Evolutionary conservation across 1,140 invertebrate species (phyloP).

Genomic region (Halictus rubicundus): DNA sequence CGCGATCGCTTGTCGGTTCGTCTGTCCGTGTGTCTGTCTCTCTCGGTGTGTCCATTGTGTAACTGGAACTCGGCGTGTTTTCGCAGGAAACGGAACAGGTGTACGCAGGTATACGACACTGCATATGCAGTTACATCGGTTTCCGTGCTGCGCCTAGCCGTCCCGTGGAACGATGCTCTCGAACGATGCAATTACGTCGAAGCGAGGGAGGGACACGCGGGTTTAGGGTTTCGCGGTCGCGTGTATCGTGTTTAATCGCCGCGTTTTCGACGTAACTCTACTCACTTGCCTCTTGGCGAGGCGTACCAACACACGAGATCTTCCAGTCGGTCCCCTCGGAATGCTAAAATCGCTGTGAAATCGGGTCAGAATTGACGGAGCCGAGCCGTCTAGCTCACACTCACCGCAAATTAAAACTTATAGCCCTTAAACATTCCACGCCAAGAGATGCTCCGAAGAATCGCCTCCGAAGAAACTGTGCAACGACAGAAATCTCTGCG

Average conservation of each 20-base stretch:
- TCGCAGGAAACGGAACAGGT: slow-evolving; percentile 75
- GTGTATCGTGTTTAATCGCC: slow-evolving; percentile 44
- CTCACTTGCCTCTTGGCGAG: not conserved
- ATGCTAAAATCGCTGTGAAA: not conserved
- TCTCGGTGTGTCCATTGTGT: slow-evolving; percentile 61
- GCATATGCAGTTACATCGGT: slow-evolving; percentile 71
- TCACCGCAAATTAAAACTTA: too few relatives aligned
- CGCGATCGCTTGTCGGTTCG: slow-evolving; percentile 9
- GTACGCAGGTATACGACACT: slow-evolving; percentile 58
- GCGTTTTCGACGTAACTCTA: not conserved
- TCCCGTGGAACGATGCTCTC: slow-evolving; percentile 52
- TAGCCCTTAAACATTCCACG: too few relatives aligned
- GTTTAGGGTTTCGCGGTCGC: slow-evolving; percentile 43
- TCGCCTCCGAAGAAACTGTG: too few relatives aligned
- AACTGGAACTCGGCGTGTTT: slow-evolving; percentile 73
- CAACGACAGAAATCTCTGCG: too few relatives aligned
- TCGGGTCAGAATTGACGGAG: too few relatives aligned
- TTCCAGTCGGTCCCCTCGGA: not conserved
- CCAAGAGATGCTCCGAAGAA: too few relatives aligned
- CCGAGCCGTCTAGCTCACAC: too few relatives aligned
- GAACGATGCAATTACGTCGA: slow-evolving; percentile 48
- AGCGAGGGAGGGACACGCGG: slow-evolving; percentile 22
- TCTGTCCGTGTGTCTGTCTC: slow-evolving; percentile 14
- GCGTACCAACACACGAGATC: not conserved
- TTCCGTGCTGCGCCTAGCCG: slow-evolving; percentile 70